Conservation (phyloP, 2,888 invertebrate genomes). For the Campoplex nolae region DNA sequence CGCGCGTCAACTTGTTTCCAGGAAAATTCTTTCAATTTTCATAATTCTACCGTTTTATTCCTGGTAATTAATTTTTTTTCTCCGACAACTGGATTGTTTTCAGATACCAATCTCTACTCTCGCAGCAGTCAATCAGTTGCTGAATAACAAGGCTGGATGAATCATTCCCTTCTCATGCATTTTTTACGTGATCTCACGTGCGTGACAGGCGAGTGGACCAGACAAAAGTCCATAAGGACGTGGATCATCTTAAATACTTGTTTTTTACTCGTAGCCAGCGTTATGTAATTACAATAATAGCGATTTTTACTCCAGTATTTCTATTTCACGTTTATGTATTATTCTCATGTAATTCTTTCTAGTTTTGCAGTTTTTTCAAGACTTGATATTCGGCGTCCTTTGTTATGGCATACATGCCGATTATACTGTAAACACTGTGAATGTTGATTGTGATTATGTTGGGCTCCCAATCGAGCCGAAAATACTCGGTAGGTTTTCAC, state of each 20-base stretch:
- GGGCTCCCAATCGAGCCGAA: neutral
- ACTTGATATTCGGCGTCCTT: neutral
- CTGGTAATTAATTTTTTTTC: constrained; percentile 73
- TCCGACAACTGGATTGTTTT: constrained; percentile 26
- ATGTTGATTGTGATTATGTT: neutral
- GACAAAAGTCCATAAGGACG: constrained; percentile 43
- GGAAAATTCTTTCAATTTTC: constrained; percentile 9
- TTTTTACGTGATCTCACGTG: neutral
- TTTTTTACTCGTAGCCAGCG: constrained; percentile 41
- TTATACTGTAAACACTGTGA: neutral
- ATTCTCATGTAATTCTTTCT: constrained; percentile 18
- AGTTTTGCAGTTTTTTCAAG: neutral
- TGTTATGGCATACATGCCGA: constrained; percentile 7
- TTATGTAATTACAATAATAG: constrained; percentile 23
- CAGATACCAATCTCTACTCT: constrained; percentile 90
- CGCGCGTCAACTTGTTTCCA: neutral
- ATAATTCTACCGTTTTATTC: constrained; percentile 56
- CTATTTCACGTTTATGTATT: constrained; percentile 28
- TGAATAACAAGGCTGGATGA: constrained; percentile 86
- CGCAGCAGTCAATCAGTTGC: constrained; percentile 88
- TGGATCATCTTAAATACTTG: constrained; percentile 49
- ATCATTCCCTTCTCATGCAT: constrained; percentile 33
- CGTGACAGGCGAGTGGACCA: constrained; percentile 26
- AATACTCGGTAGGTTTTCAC: neutral
- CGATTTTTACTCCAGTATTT: neutral